Evolutionary conservation across 2,113 vertebrate species (phyloP), one percentile per base, ranked within the genome.

Genomic region (Thalassarche chlororhynchos): DNA sequence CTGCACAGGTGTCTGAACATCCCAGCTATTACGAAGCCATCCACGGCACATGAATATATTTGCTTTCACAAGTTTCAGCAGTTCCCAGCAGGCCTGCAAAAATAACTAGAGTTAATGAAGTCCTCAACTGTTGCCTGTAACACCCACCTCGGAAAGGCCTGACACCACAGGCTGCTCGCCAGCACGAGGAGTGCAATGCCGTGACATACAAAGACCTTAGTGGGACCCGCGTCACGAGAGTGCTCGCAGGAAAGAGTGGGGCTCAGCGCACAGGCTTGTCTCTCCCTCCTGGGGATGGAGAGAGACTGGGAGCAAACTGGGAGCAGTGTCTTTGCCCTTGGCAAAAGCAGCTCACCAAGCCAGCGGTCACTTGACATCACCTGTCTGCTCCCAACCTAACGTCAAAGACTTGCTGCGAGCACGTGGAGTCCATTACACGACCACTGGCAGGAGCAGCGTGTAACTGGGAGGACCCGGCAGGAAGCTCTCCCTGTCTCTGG

Each of bases 371-470:
- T 51, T 3, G 4, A 11, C 75, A n/a, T 4, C 42, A 15, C 0
- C 52, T 32, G 8, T 5, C 75, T 25, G 44, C 58, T 42, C 36
- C 77, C 54, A 31, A 5, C 6, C 49, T 4, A 29, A 28, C 2
- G 14, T 18, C 78, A 14, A 1, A 55, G 83, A 76, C 77, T 6
- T 3, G 64, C 87, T n/a, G 76, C 10, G 17, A 34, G 69, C 77
- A 42, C 3, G 0, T 8, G 36, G 42, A 49, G 62, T 3, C 21
- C 61, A 1, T 28, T 5, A 0, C 84, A 16, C 0, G 1, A 0
- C 31, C 12, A 29, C 4, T 3, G 75, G 54, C 74, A 24, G 64
- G 16, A 70, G 55, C 9, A 66, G 29, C 1, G 0, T 2, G 31
- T 24, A 52, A 12, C 11, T 9, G 4, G 36, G 31, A 70, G 32